phyloP scores from a whole-genome alignment of 2,888 invertebrate species.

The Pteria penguin region DNA sequence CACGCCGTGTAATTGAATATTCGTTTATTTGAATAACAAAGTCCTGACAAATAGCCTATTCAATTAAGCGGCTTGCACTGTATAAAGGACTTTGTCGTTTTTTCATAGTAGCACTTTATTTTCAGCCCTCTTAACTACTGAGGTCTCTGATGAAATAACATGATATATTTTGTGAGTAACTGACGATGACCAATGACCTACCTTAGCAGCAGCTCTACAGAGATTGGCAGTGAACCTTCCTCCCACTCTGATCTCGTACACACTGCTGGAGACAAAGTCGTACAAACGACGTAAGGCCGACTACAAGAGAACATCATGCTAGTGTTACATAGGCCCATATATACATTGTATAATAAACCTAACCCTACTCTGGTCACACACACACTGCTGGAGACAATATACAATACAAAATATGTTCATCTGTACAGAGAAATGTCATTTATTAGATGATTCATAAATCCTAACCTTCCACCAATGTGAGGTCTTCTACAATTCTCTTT shows the following conservation, averaged over 20 bases:
- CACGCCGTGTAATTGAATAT: too few species aligned
- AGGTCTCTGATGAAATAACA: background rate
- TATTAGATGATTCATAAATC: too few species aligned
- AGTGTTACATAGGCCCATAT: too few species aligned
- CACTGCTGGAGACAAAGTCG: constrained; percentile 85
- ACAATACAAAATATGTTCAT: too few species aligned
- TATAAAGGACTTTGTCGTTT: background rate
- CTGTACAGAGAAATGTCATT: too few species aligned
- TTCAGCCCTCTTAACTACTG: background rate
- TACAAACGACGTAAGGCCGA: constrained; percentile 88
- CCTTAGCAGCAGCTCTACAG: constrained; percentile 83
- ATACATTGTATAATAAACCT: too few species aligned
- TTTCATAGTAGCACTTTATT: background rate
- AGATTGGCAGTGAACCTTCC: constrained; percentile 89
- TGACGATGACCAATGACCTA: constrained; percentile 60
- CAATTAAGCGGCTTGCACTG: too few species aligned
- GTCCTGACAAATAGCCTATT: too few species aligned
- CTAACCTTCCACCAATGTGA: too few species aligned
- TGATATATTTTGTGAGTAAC: background rate
- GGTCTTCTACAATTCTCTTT: too few species aligned
- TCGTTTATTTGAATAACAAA: too few species aligned
- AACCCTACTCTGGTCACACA: background rate
- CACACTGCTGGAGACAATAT: background rate
- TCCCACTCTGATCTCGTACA: constrained; percentile 91
- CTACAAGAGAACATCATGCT: too few species aligned